A percentile compares a stretch with the other conserved stretches of the same genome.
phyloP scores from a whole-genome alignment of 1,140 invertebrate genomes.

The Contarinia nasturtii region DNA sequence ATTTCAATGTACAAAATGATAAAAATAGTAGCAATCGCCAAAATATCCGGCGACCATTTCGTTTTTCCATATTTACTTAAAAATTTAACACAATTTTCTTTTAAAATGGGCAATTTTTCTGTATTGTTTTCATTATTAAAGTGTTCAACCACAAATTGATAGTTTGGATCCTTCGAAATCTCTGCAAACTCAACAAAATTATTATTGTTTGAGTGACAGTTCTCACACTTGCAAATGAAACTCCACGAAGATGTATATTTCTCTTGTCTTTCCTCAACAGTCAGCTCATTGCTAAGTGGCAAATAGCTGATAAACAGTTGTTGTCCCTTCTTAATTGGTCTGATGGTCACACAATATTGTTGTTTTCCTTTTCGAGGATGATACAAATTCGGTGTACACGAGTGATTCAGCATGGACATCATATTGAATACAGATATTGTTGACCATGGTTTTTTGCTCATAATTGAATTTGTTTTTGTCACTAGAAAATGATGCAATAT shows the following conservation, averaged over 20 bases:
- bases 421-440: not conserved
- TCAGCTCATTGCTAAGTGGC: not conserved
- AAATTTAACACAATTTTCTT: not conserved
- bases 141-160: not conserved
- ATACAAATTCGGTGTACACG: not conserved
- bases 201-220: not conserved
- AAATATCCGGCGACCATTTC: not conserved
- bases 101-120: not conserved
- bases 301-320: not conserved
- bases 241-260: not conserved
- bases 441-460: not conserved
- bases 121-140: not conserved
- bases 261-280: not conserved
- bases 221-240: not conserved
- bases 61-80: not conserved
- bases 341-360: not conserved
- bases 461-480: not conserved
- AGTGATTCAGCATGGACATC: conserved; percentile 1
- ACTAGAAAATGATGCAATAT: not conserved
- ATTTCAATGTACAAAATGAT: not conserved
- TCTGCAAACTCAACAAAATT: not conserved
- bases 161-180: not conserved
- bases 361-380: not conserved
- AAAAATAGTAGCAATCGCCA: not conserved
- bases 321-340: not conserved